Conservation (phyloP, 2,113 vertebrate genomes). For the Apodemus speciosus region DNA sequence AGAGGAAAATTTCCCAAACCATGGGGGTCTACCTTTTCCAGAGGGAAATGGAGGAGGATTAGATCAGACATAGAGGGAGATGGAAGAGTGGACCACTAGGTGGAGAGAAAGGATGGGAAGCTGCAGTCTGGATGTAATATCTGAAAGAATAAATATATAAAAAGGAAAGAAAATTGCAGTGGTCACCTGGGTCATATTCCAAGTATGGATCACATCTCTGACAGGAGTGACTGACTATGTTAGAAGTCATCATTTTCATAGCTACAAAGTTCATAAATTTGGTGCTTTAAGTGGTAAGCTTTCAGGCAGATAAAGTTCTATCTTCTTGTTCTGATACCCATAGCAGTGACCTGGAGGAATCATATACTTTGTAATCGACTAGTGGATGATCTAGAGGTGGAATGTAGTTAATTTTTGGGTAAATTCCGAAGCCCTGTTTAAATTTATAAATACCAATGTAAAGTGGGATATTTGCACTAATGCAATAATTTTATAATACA, state of each 20-base stretch:
- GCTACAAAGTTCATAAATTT: neutral
- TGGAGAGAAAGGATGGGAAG: neutral
- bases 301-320: neutral
- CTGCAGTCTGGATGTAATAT: neutral
- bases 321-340: neutral
- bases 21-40: neutral
- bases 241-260: neutral
- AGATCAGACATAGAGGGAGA: neutral
- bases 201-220: neutral
- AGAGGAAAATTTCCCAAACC: neutral
- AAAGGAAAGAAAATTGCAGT: neutral
- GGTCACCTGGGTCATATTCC: neutral
- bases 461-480: neutral
- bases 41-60: neutral
- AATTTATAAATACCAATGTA: neutral
- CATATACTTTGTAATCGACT: neutral
- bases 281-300: neutral
- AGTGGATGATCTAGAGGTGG: rapidly evolving
- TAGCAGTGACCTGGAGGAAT: neutral
- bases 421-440: neutral
- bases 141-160: neutral
- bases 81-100: neutral
- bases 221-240: neutral
- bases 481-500: neutral
- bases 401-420: neutral